phyloP scores from a whole-genome alignment of 2,888 invertebrate species.

The Limnephilus rhombicus region DNA sequence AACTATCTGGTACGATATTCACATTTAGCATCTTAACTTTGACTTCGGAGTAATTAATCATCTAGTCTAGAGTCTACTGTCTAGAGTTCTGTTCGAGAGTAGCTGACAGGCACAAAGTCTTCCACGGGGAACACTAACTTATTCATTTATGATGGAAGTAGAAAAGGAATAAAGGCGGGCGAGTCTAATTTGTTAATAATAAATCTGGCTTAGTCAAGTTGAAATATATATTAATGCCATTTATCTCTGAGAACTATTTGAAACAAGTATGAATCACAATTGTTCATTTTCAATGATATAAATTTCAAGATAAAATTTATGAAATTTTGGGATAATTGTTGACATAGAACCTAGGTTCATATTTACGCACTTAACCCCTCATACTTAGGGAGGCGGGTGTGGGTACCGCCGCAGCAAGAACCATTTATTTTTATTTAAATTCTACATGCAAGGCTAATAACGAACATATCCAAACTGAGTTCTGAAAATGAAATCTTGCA shows the following conservation, averaged over 20 bases:
- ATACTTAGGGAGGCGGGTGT: too few relatives aligned
- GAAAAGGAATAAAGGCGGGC: neutral
- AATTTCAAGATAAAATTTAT: neutral
- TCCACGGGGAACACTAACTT: neutral
- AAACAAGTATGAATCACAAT: neutral
- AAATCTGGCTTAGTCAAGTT: neutral
- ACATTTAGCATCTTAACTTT: neutral
- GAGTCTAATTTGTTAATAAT: neutral
- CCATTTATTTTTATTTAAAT: too few relatives aligned
- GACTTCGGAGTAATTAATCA: neutral
- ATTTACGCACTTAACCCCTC: too few relatives aligned
- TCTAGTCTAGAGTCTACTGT: neutral
- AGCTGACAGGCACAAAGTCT: neutral
- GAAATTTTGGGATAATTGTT: neutral
- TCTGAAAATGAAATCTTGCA: too few relatives aligned
- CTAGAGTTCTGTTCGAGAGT: neutral
- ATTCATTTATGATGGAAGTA: neutral
- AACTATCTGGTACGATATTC: neutral
- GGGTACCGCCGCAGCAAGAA: too few relatives aligned
- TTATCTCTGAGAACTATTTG: neutral
- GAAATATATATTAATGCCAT: neutral
- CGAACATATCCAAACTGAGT: too few relatives aligned
- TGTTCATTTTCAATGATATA: neutral
- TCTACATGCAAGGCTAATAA: too few relatives aligned
- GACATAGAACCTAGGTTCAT: too few relatives aligned